Evolutionary conservation across 2,888 invertebrate genomes (phyloP).

Genomic region (Trachelus troglodyta): DNA sequence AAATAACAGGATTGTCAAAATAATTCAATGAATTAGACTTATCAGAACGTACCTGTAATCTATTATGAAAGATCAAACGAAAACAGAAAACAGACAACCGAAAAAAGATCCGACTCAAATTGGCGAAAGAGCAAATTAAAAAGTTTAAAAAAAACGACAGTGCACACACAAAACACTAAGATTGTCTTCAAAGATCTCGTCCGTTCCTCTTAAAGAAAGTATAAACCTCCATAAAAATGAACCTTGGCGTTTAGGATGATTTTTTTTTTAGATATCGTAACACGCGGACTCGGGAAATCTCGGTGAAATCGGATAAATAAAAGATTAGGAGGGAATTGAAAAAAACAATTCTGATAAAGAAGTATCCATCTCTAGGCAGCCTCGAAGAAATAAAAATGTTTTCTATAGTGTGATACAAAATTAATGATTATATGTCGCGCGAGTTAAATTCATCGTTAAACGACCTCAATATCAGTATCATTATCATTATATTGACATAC

Average conservation of each 20-base stretch:
- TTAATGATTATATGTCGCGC: background rate
- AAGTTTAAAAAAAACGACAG: background rate
- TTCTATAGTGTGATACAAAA: background rate
- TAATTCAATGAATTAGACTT: background rate
- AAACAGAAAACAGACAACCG: background rate
- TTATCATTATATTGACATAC: background rate
- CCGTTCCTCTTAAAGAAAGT: conserved; percentile 12
- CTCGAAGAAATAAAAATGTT: background rate
- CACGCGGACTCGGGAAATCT: background rate
- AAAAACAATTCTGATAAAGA: background rate
- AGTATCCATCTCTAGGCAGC: background rate
- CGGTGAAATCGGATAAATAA: background rate
- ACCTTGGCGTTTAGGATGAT: background rate
- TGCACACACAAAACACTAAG: background rate
- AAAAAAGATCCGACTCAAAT: background rate
- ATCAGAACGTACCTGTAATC: background rate
- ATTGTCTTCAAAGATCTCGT: conserved; percentile 8
- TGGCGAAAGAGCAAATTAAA: background rate
- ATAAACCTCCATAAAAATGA: conserved; percentile 3
- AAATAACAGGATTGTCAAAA: background rate
- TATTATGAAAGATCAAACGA: background rate
- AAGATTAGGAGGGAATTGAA: background rate
- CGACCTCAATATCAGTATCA: background rate
- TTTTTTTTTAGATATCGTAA: background rate
- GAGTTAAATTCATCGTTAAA: background rate